phyloP scores from a whole-genome alignment of 2,888 invertebrate species.

The Mallateleia sp. region DNA sequence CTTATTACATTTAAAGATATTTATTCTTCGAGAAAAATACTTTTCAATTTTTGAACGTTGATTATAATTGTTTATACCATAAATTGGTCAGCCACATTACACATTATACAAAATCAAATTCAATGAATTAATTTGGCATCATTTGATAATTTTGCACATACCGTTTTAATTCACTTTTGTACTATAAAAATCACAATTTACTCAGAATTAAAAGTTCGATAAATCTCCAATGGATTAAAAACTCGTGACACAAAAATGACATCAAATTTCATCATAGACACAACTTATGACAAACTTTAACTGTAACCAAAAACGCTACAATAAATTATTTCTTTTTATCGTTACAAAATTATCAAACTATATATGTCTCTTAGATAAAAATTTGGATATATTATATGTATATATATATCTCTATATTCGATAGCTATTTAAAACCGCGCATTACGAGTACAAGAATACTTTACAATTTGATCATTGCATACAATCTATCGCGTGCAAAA shows the following conservation, averaged over 20 bases:
- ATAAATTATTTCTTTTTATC: background rate
- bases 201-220: background rate
- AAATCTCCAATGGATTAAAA: background rate
- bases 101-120: too few relatives aligned
- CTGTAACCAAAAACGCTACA: background rate
- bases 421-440: too few relatives aligned
- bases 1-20: too few relatives aligned
- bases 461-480: constrained; percentile 32
- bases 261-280: background rate
- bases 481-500: constrained; percentile 9
- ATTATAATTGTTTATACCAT: too few relatives aligned
- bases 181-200: background rate
- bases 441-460: constrained; percentile 7
- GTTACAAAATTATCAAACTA: background rate
- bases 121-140: background rate
- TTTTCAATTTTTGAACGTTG: too few relatives aligned
- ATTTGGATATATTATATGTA: too few relatives aligned
- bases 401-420: too few relatives aligned
- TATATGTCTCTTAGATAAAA: too few relatives aligned
- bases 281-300: background rate
- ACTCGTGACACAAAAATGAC: background rate
- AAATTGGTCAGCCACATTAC: too few relatives aligned
- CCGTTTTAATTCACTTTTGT: background rate
- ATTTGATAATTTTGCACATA: background rate
- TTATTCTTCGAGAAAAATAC: too few relatives aligned